Evolutionary conservation across 2,113 vertebrate species (phyloP), one percentile per base, ranked within the genome.

Genomic region (Cololabis saira): DNA sequence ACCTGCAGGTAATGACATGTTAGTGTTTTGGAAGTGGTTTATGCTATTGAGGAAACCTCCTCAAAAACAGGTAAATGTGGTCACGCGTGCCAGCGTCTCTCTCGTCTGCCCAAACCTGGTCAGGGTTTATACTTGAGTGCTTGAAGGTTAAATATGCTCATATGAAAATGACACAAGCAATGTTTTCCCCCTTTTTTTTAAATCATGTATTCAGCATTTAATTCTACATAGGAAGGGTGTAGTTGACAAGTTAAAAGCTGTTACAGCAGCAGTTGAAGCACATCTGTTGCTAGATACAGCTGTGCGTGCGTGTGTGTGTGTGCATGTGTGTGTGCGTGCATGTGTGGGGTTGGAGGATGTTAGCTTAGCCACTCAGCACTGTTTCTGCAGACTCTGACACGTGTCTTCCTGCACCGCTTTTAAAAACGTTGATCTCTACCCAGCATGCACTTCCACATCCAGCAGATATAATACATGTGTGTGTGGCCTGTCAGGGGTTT

Each of bases 311-410:
- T 37, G 33, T 7, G 33, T 37, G 30, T 30, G 33, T 7, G 33
- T 37, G 33, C 10, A 9, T 37, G 40, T 56, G 43, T 62, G 49
- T 50, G 21, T 67, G 21, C 58, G 50, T 53, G 58, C 50, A n/a
- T 45, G 30, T 37, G 44, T 11, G 3, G 16, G 50, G 18, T 66
- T 56, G 81, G 83, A 90, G 88, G 87, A 90, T 90, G 88, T 89
- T 90, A 90, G 84, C 87, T 82, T 84, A 87, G 84, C 82, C 70
- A 89, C 85, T 91, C 87, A 87, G 90, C 90, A 85, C 67, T 53
- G 72, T 73, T 84, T 60, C n/a, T n/a, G n/a, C 72, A 24, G 67
- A 73, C 2, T 63, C 45, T 21, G 42, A 81, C 76, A 81, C 61
- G 58, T 85, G 82, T 66, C 75, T 41, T 50, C 1, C 18, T 22